A percentile compares a stretch with the other conserved stretches of the same genome.
These are phyloP conservation scores for Invenusta paracnida DNA, from an alignment of 2,888 invertebrate genomes.

Conservation along the genomic window DNA sequence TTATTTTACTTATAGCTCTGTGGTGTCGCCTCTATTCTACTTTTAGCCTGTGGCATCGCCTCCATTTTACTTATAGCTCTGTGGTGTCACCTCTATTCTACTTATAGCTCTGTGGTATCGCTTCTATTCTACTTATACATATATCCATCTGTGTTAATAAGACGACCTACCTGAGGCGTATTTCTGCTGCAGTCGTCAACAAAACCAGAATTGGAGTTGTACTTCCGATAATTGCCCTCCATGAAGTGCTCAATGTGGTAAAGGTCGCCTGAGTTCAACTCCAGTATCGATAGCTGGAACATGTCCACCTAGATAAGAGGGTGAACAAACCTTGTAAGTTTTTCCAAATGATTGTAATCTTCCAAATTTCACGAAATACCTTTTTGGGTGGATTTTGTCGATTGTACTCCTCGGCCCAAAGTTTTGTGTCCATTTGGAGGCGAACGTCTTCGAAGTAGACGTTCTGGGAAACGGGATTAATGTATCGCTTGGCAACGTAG, in stretches of 20 bases:
- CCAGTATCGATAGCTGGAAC: constrained; percentile 64
- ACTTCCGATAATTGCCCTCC: constrained; percentile 65
- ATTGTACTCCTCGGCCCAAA: constrained; percentile 66
- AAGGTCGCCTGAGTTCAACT: constrained; percentile 61
- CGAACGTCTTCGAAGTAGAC: constrained; percentile 65
- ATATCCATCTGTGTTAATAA: too few species aligned
- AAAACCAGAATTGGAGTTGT: constrained; percentile 66
- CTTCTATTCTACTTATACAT: too few species aligned
- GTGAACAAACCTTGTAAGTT: not conserved
- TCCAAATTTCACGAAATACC: constrained; percentile 50
- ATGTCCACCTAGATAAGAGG: constrained; percentile 61
- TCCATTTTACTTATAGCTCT: too few species aligned
- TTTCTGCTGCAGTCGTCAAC: constrained; percentile 62
- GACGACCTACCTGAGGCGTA: constrained; percentile 65
- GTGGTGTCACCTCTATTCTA: too few species aligned
- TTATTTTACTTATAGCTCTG: too few species aligned
- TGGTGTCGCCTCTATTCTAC: too few species aligned
- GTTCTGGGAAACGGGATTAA: constrained; percentile 61
- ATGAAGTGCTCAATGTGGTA: constrained; percentile 66
- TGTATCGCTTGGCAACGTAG: constrained; percentile 64
- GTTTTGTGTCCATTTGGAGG: constrained; percentile 66
- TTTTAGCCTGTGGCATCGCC: too few species aligned
- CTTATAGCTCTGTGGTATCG: too few species aligned
- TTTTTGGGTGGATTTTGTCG: constrained; percentile 66
- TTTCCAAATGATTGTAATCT: not conserved